Conservation (phyloP, 2,797 vertebrate species). For the Darevskia mixta region DNA sequence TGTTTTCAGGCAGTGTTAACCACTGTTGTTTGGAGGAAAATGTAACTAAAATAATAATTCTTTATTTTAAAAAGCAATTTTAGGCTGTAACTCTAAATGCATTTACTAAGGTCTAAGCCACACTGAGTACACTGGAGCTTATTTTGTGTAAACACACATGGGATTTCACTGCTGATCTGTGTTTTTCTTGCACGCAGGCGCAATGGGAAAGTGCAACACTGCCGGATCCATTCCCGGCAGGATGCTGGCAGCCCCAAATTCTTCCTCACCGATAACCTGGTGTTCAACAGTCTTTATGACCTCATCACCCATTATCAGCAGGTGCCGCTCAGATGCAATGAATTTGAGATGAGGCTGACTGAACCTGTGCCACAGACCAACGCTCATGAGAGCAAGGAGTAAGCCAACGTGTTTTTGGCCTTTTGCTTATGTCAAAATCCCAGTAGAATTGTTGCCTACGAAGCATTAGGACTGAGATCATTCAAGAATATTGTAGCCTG, state of each 20-base stretch:
- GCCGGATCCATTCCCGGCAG: slow-evolving; percentile 97
- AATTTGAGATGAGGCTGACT: slow-evolving; percentile 98
- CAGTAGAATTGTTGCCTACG: background rate
- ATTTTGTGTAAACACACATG: background rate
- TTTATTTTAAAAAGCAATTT: background rate
- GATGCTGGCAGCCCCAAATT: slow-evolving; percentile 97
- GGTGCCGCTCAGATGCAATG: slow-evolving; percentile 96
- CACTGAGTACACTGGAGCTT: background rate
- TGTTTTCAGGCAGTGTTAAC: background rate
- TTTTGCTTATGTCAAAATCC: background rate
- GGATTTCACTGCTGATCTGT: too few species aligned
- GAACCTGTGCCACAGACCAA: slow-evolving; percentile 98
- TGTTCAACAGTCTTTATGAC: slow-evolving; percentile 96
- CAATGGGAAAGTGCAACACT: slow-evolving; percentile 96
- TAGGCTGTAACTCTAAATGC: background rate
- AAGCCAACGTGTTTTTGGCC: slow-evolving; percentile 66
- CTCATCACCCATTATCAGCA: slow-evolving; percentile 99
- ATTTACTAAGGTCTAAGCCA: background rate
- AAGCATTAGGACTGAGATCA: background rate
- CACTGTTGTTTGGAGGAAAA: background rate
- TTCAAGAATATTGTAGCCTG: background rate
- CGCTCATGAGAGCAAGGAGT: slow-evolving; percentile 99
- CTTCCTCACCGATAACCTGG: slow-evolving; percentile 98
- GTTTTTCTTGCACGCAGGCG: slow-evolving; percentile 81
- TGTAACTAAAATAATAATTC: background rate